Evolutionary conservation across 2,888 invertebrate species (phyloP), one percentile per base, ranked within the genome.

Genomic region (Deilephila elpenor): DNA sequence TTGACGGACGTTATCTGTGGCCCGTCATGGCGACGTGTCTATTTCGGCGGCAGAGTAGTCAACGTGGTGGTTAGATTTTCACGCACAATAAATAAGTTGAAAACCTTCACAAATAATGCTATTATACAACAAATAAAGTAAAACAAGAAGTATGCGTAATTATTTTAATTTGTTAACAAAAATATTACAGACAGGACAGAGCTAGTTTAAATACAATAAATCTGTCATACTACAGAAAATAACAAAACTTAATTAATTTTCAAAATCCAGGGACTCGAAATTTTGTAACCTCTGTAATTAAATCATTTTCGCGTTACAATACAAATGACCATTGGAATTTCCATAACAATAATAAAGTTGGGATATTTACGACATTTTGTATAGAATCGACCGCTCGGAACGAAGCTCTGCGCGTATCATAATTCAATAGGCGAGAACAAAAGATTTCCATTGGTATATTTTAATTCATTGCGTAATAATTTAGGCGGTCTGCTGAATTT

Each of bases 1-100:
- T 64, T 80, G 83, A 83, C 72, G 79, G 84, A 84, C 84, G 78
- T 85, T 85, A 84, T 84, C 84, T 72, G 56, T 51, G 71, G 71
- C 78, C 75, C 75, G 82, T 80, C 81, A 79, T 82, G 74, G 81
- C 76, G 64, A 20, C 64, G 0, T 73, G 64, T 72, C 53, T 34
- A 17, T 32, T 61, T 64, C 37, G 34, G 29, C 29, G 32, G 62
- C 32, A 44, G 34, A 71, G 25, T 64, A 34, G n/a, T 37, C 64
- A 64, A 64, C 64, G 34, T 20, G 64, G 64, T 37, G 64, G 64
- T 64, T 44, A 64, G 64, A 20, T 44, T 37, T 64, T 64, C 44
- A 64, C 11, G 64, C 11, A 44, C 44, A 14, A 3, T 44, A 44
- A 44, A 44, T 44, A 44, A 3, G 11, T 4, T 44, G 44, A 3